Conservation (phyloP, 2,113 vertebrate species). For the Odontophorus gujanensis region DNA sequence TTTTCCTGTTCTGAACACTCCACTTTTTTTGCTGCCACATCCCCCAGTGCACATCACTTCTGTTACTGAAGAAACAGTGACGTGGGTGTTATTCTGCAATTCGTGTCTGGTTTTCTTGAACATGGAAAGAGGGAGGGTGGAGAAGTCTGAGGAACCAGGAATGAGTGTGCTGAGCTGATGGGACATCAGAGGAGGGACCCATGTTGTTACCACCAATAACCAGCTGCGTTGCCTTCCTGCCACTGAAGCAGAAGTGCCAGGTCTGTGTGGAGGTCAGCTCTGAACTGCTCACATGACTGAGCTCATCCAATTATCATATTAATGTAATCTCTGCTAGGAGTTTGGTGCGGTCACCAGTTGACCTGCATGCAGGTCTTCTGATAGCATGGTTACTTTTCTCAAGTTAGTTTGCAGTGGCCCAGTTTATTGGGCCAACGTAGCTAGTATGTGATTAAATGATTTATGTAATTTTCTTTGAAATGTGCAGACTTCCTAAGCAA, state of each 20-base stretch:
- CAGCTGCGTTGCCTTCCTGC: background rate
- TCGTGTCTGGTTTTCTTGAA: background rate
- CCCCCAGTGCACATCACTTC: background rate
- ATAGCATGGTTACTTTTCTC: background rate
- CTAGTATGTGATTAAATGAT: background rate
- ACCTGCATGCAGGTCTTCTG: background rate
- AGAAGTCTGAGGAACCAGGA: background rate
- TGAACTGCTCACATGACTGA: background rate
- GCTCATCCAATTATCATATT: conserved; percentile 1
- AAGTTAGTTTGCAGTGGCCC: background rate
- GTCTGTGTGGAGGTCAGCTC: background rate
- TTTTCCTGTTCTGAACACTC: background rate
- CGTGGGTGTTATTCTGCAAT: background rate
- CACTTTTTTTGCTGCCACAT: background rate
- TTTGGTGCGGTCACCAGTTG: background rate
- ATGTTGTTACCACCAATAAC: background rate
- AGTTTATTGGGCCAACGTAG: background rate
- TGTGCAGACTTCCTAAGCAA: background rate
- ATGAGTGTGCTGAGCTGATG: background rate
- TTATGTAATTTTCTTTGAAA: background rate
- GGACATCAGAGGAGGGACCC: background rate
- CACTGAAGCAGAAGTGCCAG: background rate
- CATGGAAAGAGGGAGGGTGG: background rate
- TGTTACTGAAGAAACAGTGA: background rate
- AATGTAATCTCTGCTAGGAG: background rate